Evolutionary conservation across 2,113 vertebrate genomes (phyloP).

Genomic region (Chitala chitala): DNA sequence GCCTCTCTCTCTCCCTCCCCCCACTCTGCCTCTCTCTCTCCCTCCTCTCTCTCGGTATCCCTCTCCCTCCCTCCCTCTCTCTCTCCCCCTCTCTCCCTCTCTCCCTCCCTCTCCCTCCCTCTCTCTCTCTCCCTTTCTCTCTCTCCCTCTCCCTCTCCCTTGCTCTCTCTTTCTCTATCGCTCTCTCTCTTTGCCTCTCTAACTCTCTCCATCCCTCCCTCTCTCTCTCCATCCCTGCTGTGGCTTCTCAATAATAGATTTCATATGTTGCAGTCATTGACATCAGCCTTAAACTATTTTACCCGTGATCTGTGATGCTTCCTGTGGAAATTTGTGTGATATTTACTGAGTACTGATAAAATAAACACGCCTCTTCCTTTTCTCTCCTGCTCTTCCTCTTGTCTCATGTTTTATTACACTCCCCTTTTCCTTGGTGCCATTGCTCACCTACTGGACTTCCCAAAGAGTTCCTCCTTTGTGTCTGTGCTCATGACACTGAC

Average conservation of each 20-base stretch:
- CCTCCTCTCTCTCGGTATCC: no score
- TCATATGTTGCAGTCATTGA: constrained; percentile 99
- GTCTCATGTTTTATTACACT: constrained; percentile 23
- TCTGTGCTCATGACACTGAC: no score
- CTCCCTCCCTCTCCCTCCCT: constrained; percentile 39
- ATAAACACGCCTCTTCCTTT: constrained; percentile 76
- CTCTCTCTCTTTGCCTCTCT: constrained; percentile 38
- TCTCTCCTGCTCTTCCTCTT: constrained; percentile 48
- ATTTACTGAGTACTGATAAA: constrained; percentile 99
- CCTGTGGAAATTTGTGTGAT: constrained; percentile 99
- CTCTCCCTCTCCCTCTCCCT: constrained; percentile 77
- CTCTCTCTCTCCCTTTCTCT: constrained; percentile 53
- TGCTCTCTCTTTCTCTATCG: constrained; percentile 73
- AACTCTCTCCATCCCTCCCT: constrained; percentile 53
- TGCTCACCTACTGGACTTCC: background rate
- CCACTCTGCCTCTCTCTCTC: no score
- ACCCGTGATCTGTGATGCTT: constrained; percentile 99
- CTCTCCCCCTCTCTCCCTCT: constrained; percentile 33
- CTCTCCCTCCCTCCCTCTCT: no score
- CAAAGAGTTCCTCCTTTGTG: no score
- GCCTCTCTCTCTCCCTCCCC: no score
- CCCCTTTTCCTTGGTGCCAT: no score
- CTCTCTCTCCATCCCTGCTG: constrained; percentile 78
- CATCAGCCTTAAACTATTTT: constrained; percentile 99
- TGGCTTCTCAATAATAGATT: constrained; percentile 99